Evolutionary conservation across 2,113 vertebrate species (phyloP).

Genomic region (Bettongia penicillata): DNA sequence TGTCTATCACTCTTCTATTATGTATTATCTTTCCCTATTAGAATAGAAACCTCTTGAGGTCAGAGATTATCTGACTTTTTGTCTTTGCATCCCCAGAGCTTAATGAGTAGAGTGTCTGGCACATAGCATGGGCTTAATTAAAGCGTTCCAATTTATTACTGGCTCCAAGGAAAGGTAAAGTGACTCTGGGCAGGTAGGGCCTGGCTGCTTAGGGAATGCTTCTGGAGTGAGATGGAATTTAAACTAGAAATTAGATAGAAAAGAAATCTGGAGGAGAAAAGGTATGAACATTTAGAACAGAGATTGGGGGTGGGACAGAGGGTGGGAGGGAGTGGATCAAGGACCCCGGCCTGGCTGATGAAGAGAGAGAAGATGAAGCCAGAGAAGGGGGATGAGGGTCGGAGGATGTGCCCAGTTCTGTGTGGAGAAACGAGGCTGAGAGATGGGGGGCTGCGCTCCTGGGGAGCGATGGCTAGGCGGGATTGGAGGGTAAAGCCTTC

Average conservation of each 20-base stretch:
- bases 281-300: not conserved
- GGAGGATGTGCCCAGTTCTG: not conserved
- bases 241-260: not conserved
- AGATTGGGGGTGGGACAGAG: not conserved
- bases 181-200: not conserved
- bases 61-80: too few species aligned
- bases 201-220: not conserved
- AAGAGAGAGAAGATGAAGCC: not conserved
- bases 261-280: not conserved
- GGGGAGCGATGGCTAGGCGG: not conserved
- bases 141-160: not conserved
- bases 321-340: not conserved
- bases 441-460: not conserved
- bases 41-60: too few species aligned
- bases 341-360: not conserved
- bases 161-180: not conserved
- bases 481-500: slow-evolving; percentile 46
- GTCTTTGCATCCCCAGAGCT: too few species aligned
- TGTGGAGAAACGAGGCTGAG: not conserved
- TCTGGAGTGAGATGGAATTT: not conserved
- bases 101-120: too few species aligned
- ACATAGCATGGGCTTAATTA: not conserved
- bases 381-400: not conserved
- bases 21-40: too few species aligned
- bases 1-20: too few species aligned